phyloP scores from a whole-genome alignment of 2,113 vertebrate species.

The Hemiscyllium ocellatum region DNA sequence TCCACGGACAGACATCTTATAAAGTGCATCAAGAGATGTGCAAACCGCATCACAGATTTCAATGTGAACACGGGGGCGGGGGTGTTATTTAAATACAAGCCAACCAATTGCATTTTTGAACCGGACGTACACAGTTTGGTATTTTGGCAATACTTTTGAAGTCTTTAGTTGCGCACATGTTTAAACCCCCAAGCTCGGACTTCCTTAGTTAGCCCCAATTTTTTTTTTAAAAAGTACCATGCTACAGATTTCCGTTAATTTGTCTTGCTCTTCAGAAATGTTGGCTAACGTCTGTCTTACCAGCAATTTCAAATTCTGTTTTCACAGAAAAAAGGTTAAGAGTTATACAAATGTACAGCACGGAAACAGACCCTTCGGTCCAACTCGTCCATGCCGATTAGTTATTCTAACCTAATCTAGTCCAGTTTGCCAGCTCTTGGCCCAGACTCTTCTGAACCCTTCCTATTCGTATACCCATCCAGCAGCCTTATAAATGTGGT shows the following conservation, averaged over 20 bases:
- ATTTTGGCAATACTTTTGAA: background rate
- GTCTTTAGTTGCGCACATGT: background rate
- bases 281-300: background rate
- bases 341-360: too few species aligned
- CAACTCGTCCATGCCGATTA: too few species aligned
- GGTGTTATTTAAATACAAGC: background rate
- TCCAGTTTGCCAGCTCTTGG: too few species aligned
- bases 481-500: too few species aligned
- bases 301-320: too few species aligned
- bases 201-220: background rate
- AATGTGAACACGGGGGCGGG: background rate
- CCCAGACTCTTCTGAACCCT: too few species aligned
- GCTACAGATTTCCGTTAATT: background rate
- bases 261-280: background rate
- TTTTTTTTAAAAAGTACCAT: background rate
- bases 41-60: background rate
- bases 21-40: background rate
- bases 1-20: background rate
- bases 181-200: background rate
- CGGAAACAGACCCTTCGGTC: too few species aligned
- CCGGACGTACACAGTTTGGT: background rate
- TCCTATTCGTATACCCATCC: too few species aligned
- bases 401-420: too few species aligned
- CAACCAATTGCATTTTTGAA: background rate
- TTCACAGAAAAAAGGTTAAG: too few species aligned